Evolutionary conservation across 2,113 vertebrate species (phyloP), one percentile per base, ranked within the genome.

Genomic region (Fulica atra): DNA sequence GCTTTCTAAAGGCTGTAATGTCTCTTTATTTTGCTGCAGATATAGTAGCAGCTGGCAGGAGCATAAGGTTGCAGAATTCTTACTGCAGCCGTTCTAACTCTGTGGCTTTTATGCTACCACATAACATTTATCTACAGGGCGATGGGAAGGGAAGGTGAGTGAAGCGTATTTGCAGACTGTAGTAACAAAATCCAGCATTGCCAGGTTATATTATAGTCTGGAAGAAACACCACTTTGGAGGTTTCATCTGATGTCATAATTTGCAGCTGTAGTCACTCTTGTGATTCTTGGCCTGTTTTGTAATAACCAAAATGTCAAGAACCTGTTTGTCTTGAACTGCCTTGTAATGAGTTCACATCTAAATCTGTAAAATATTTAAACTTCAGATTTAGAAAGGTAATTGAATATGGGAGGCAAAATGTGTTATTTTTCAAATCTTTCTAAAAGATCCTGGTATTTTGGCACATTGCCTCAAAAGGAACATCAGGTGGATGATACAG

Each of bases 61-160:
- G 38, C 88, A 92, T 88, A 94, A 93, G 92, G 92, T 74, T 93
- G 57, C 38, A 86, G 69, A 92, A 84, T 93, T 88, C 93, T 90
- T 88, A 63, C 54, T 0, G 1, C 68, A 88, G 60, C 65, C 15
- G 1, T 95, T 96, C 65, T 48, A 77, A 78, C 48, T 93, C 73
- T 57, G 78, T 87, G 51, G 57, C 46, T 96, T 96, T 94, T 95
- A 82, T 97, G 71, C 42, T 73, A 21, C 54, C 66, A 31, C 51
- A 40, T 81, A 95, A 81, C 60, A 44, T 74, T 90, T 96, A 53
- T 86, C 19, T 60, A 42, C 26, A 53, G 40, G n/a, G 21, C 79
- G 35, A 74, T 74, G 60, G 51, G 60, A 94, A 79, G 24, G 51
- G 68, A 73, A 74, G 68, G 51, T 68, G 83, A 86, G 29, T 19